Evolutionary conservation across 35 echinoderm and acorn worm species (phyloP).

Genomic region (Eucidaris tribuloides): DNA sequence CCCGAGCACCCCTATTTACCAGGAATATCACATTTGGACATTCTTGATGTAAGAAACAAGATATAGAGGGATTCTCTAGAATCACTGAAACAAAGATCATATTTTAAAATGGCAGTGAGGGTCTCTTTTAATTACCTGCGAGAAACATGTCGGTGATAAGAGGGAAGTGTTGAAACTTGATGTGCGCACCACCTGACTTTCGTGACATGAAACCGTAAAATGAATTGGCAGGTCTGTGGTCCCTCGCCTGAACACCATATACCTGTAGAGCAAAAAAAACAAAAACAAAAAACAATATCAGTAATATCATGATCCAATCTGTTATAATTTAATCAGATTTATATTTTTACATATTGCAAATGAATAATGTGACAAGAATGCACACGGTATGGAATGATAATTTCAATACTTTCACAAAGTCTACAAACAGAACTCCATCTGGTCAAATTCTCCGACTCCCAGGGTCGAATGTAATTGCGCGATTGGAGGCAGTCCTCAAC

Average conservation of each 20-base stretch:
- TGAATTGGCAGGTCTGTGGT: not conserved
- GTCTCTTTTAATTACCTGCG: slow-evolving; percentile 40
- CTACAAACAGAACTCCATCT: no score
- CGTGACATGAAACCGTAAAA: slow-evolving; percentile 62
- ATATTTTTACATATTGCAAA: no score
- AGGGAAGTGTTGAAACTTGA: slow-evolving; percentile 69
- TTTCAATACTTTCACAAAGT: no score
- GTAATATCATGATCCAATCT: not conserved
- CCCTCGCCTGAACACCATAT: slow-evolving; percentile 56
- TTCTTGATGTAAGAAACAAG: not conserved
- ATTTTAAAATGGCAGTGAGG: not conserved
- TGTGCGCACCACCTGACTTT: slow-evolving; percentile 55
- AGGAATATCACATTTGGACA: not conserved
- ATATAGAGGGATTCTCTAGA: not conserved
- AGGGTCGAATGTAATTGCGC: no score
- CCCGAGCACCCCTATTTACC: no score
- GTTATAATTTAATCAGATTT: no score
- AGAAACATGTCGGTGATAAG: slow-evolving; percentile 81
- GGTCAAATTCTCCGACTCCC: no score
- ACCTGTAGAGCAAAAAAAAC: slow-evolving; percentile 10
- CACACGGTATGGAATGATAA: no score
- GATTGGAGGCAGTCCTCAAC: no score
- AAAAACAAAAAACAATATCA: not conserved
- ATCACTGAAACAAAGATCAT: no score
- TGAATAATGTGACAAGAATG: no score